These are phyloP conservation scores for Drosophila lacicola DNA, from an alignment of 2,888 invertebrate genomes.

Conservation along the genomic window DNA sequence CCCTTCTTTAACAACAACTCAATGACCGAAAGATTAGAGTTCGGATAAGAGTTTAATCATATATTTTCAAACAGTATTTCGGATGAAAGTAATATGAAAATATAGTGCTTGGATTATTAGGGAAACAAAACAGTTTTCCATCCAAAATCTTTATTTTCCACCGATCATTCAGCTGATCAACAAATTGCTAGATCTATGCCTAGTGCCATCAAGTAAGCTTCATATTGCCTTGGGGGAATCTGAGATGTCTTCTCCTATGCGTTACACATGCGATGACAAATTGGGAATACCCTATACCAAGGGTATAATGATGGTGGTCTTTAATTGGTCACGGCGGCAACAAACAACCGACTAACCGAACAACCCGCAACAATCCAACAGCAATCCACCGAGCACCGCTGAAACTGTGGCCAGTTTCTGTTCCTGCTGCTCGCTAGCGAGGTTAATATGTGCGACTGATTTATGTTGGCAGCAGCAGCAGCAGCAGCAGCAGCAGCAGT, in stretches of 20 bases:
- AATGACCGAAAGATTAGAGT: too few species aligned
- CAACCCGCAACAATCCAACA: not conserved
- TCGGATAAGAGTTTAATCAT: too few species aligned
- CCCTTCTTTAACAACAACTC: not conserved
- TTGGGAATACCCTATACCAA: not conserved
- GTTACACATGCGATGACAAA: not conserved
- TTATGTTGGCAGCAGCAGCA: conserved; percentile 59
- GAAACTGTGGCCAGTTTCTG: conserved; percentile 47
- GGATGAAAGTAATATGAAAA: too few species aligned
- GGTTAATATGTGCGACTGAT: conserved; percentile 78
- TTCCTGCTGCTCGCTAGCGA: conserved; percentile 32
- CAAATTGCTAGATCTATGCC: too few species aligned
- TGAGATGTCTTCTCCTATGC: too few species aligned
- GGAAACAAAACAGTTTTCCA: too few species aligned
- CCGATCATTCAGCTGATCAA: too few species aligned
- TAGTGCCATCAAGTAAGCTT: too few species aligned
- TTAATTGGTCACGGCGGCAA: conserved; percentile 76
- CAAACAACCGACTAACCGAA: conserved; percentile 33
- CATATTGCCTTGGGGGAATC: too few species aligned
- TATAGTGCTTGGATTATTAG: too few species aligned
- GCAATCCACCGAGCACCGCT: conserved; percentile 22
- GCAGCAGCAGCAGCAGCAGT: conserved; percentile 1
- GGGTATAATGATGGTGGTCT: conserved; percentile 53
- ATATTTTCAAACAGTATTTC: too few species aligned
- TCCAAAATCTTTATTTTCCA: too few species aligned